A percentile compares a stretch with the other conserved stretches of the same genome.
These are phyloP conservation scores for Diloba caeruleocephala DNA, from an alignment of 2,888 invertebrate species.

Conservation along the genomic window DNA sequence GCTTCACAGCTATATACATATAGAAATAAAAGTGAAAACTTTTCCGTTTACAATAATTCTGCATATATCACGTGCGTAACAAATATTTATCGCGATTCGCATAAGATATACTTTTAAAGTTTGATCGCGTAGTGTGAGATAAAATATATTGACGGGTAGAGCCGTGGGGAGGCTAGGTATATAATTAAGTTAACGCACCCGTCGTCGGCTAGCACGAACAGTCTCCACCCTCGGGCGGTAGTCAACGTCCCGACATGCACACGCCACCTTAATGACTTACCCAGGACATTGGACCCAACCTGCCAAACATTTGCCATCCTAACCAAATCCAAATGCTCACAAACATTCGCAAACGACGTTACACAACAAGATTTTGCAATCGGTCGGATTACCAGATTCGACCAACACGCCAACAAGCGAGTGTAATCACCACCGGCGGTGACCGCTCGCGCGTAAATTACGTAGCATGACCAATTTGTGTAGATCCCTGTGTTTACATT, in stretches of 20 bases:
- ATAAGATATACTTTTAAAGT: constrained; percentile 27
- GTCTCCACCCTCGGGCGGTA: constrained; percentile 65
- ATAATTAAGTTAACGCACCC: constrained; percentile 76
- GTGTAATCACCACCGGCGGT: constrained; percentile 84
- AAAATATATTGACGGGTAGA: constrained; percentile 47
- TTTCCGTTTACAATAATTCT: not conserved
- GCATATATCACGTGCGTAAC: not conserved
- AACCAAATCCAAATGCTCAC: constrained; percentile 56
- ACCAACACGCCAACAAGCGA: constrained; percentile 79
- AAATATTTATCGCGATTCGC: constrained; percentile 8
- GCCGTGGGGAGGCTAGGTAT: constrained; percentile 58
- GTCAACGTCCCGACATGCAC: constrained; percentile 72
- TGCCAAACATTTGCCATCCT: constrained; percentile 65
- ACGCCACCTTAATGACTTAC: constrained; percentile 80
- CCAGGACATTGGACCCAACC: constrained; percentile 64
- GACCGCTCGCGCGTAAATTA: constrained; percentile 87
- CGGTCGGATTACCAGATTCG: constrained; percentile 77
- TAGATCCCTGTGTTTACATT: constrained; percentile 54
- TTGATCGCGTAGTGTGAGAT: constrained; percentile 40
- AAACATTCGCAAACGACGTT: constrained; percentile 41
- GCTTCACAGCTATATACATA: no score
- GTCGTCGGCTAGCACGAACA: constrained; percentile 66
- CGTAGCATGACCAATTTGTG: constrained; percentile 66
- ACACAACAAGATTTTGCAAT: constrained; percentile 61
- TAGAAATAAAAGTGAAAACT: no score